Evolutionary conservation across 2,113 vertebrate genomes (phyloP), one percentile per base, ranked within the genome.

Genomic region (Pollachius pollachius): DNA sequence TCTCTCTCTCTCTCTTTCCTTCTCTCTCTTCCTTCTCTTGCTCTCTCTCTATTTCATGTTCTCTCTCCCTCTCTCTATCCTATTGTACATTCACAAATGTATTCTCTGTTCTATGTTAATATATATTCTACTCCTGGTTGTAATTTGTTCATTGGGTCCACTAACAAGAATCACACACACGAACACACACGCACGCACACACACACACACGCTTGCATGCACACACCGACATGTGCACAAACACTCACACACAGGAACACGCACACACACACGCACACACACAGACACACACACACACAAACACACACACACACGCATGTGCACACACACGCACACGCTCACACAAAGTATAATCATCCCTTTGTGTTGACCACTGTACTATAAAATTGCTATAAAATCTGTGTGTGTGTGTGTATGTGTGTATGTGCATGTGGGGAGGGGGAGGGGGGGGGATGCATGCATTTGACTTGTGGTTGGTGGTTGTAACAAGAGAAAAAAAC

Each of bases 341-440:
- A 60, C 58, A n/a, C 58, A 60, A 11, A 15, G 19, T 23, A 25
- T 12, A 62, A 62, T 62, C 23, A 57, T 3, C 27, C 21, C 19
- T 61, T 19, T 61, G 59, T 61, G n/a, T 21, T 57, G 54, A 18
- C 18, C 59, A 8, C 17, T 61, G 18, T 61, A n/a, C 17, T 18
- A 58, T 58, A 17, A 17, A n/a, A 17, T 18, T 58, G 56, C 56
- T n/a, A n/a, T n/a, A n/a, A n/a, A n/a, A n/a, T n/a, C n/a, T 59
- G 57, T 59, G 57, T 59, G 57, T 59, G 57, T 59, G 57, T 59
- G 57, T 59, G 57, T 59, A 16, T 59, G 57, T 59, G 57, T 59
- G 57, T 59, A 16, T 59, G 58, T 59, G n/a, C 21, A 18, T 59
- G 17, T 59, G 41, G 0, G 41, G 41, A 0, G 41, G 2, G 41